Percentiles rank a stretch among this genome's conserved stretches.
These are phyloP conservation scores for Lutjanus argentimaculatus DNA, from an alignment of 2,797 vertebrate species.

Conservation along the genomic window DNA sequence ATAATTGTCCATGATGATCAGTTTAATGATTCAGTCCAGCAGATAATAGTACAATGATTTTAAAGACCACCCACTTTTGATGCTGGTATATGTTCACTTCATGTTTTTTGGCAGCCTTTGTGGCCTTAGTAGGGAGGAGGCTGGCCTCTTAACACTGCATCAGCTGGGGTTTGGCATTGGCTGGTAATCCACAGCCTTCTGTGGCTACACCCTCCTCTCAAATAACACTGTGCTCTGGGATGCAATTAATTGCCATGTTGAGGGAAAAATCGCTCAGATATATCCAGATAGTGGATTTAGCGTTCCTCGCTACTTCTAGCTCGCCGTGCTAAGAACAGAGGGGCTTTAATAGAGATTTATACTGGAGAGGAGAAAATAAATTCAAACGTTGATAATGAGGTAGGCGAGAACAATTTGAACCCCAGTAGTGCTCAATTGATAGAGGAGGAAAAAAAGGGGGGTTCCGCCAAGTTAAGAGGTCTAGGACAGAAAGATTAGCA, in stretches of 20 bases:
- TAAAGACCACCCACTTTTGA: conserved; percentile 58
- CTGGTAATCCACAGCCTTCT: conserved; percentile 80
- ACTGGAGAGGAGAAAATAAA: conserved; percentile 86
- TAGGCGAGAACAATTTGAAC: conserved; percentile 90
- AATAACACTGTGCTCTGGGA: conserved; percentile 85
- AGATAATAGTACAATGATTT: conserved; percentile 33
- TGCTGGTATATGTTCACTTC: conserved; percentile 43
- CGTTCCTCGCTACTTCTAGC: conserved; percentile 79
- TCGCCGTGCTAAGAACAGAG: conserved; percentile 84
- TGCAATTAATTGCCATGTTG: conserved; percentile 87
- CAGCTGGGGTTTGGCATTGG: conserved; percentile 77
- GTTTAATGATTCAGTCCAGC: conserved; percentile 24
- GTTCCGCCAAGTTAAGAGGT: conserved; percentile 88
- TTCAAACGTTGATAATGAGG: conserved; percentile 92
- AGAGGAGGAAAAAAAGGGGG: conserved; percentile 70
- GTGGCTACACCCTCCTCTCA: conserved; percentile 79
- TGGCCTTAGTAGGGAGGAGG: conserved; percentile 56
- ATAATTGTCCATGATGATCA: conserved; percentile 23
- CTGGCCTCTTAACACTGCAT: conserved; percentile 70
- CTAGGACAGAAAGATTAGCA: conserved; percentile 92
- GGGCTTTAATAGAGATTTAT: conserved; percentile 92
- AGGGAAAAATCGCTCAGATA: conserved; percentile 85
- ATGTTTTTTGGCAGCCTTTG: conserved; percentile 64
- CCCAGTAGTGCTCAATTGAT: conserved; percentile 86
- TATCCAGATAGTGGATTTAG: conserved; percentile 87